Percentiles rank a stretch among this genome's conserved stretches.
Conservation (phyloP, 1,140 invertebrate genomes). For the Mactra quadrangularis region DNA sequence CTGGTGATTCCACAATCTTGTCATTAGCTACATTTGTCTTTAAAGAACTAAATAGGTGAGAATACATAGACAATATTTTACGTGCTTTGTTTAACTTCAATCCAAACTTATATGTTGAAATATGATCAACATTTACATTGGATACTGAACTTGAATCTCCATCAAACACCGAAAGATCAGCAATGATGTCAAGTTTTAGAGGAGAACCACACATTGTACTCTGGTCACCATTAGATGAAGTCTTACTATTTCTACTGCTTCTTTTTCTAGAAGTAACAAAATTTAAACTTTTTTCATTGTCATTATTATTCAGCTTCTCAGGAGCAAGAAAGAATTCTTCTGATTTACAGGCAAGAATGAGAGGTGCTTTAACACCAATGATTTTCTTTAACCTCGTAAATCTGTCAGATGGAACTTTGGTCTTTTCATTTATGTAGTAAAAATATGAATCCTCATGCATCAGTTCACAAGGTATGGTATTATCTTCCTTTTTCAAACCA, state of each 20-base stretch:
- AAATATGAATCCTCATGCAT: background rate
- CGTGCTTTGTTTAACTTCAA: slow-evolving; percentile 26
- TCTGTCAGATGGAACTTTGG: slow-evolving; percentile 4
- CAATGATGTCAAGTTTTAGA: slow-evolving; percentile 47
- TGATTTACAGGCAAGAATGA: slow-evolving; percentile 38
- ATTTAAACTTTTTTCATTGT: slow-evolving; percentile 39
- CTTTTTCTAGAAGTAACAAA: slow-evolving; percentile 16
- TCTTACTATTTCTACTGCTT: slow-evolving; percentile 9
- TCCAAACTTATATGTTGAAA: slow-evolving; percentile 24
- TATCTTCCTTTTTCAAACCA: background rate
- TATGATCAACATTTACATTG: background rate
- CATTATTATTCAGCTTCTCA: slow-evolving; percentile 9
- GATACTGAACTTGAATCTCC: background rate
- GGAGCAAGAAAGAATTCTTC: slow-evolving; percentile 8
- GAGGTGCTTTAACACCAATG: slow-evolving; percentile 6
- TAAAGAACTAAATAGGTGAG: background rate
- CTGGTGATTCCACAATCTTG: background rate
- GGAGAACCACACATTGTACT: slow-evolving; percentile 40
- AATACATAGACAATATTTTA: slow-evolving; percentile 56
- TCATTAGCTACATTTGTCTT: background rate
- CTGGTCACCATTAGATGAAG: background rate
- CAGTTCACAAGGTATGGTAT: background rate
- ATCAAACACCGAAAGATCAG: slow-evolving; percentile 50
- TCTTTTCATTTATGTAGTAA: background rate
- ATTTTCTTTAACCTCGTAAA: slow-evolving; percentile 16